Percentiles rank a stretch among this genome's conserved stretches.
These are phyloP conservation scores for Forbesichthys agassizii DNA, from an alignment of 2,113 vertebrate species.

Conservation along the genomic window DNA sequence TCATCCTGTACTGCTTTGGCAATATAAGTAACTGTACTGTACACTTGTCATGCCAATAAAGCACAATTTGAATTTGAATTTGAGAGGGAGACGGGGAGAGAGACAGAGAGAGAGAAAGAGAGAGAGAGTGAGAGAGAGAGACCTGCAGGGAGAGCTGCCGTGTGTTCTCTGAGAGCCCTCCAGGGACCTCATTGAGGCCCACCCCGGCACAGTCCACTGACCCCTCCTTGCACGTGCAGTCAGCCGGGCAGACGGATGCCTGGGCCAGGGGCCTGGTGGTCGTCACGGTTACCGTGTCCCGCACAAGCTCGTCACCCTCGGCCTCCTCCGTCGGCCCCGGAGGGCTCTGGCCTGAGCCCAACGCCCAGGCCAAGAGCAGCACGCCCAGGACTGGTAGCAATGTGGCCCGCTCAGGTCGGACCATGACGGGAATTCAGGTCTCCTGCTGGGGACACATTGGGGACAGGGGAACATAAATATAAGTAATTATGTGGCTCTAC, in stretches of 20 bases:
- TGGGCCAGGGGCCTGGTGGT: neutral
- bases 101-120: neutral
- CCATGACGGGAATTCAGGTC: constrained; percentile 42
- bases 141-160: constrained; percentile 94
- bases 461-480: constrained; percentile 15
- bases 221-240: constrained; percentile 88
- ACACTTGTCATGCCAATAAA: too few relatives aligned
- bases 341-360: constrained; percentile 63
- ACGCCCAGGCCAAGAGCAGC: constrained; percentile 68
- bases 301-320: constrained; percentile 32
- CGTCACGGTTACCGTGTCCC: neutral
- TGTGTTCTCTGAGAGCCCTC: constrained; percentile 79
- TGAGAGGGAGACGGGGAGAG: too few relatives aligned
- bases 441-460: constrained; percentile 25
- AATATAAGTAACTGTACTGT: too few relatives aligned
- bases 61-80: too few relatives aligned
- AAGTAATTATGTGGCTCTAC: neutral
- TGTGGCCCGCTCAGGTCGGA: constrained; percentile 52
- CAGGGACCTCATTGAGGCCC: constrained; percentile 87
- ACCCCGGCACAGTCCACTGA: constrained; percentile 92
- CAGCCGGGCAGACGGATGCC: constrained; percentile 75
- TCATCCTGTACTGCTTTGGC: too few relatives aligned
- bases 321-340: constrained; percentile 51
- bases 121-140: constrained; percentile 14
- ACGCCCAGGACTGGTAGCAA: constrained; percentile 68